A percentile compares a stretch with the other conserved stretches of the same genome.
These are phyloP conservation scores for Paelopatides confundens DNA, from an alignment of 53 echinoderm and acorn worm species.

Conservation along the genomic window DNA sequence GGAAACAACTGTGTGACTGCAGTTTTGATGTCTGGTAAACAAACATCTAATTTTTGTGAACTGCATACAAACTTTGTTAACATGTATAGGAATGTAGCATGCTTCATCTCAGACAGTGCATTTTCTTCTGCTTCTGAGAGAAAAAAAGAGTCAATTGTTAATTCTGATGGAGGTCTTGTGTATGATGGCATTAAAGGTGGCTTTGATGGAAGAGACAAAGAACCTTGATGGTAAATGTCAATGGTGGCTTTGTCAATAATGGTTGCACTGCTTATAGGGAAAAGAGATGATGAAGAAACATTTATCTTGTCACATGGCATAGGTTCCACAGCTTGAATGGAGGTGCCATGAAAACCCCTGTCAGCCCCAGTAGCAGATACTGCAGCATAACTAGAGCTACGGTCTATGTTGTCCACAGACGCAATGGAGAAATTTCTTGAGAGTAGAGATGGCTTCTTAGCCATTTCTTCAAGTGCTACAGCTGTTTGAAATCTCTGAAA, in stretches of 20 bases:
- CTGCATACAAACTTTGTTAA: not conserved
- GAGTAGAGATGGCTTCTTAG: not conserved
- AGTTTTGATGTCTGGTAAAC: not conserved
- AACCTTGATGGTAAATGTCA: no score
- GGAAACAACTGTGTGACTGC: not conserved
- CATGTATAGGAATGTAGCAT: not conserved
- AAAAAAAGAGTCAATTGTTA: not conserved
- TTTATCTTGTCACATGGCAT: not conserved
- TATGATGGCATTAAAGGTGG: no score
- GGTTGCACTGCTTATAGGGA: no score
- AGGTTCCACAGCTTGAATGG: constrained; percentile 54
- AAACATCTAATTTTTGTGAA: not conserved
- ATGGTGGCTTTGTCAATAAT: no score
- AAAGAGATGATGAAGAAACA: no score
- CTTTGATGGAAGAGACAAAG: no score
- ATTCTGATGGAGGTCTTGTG: no score
- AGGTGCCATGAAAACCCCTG: constrained; percentile 64
- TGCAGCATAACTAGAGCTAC: constrained; percentile 36
- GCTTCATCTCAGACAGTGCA: not conserved
- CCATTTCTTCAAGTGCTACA: constrained; percentile 32
- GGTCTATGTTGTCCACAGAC: constrained; percentile 52
- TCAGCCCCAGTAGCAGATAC: not conserved
- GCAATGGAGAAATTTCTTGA: not conserved
- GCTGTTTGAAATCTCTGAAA: constrained; percentile 31
- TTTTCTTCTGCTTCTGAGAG: not conserved